These are phyloP conservation scores for Sinocyclocheilus anophthalmus DNA, from an alignment of 2,113 vertebrate genomes.

Conservation along the genomic window DNA sequence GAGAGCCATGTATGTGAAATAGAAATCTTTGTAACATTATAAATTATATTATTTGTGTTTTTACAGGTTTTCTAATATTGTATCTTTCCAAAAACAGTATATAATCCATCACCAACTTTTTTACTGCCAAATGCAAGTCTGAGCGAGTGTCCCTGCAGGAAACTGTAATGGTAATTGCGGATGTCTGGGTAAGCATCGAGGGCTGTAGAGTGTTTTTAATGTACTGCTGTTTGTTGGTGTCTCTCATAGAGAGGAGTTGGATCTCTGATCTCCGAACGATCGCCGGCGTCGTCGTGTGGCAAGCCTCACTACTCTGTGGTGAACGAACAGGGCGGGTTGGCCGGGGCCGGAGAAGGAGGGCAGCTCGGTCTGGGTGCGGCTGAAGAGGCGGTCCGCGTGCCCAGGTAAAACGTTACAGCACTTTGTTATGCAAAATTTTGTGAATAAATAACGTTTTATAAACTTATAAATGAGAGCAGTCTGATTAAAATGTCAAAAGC, in stretches of 20 bases:
- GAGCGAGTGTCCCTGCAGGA: too few species aligned
- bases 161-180: too few species aligned
- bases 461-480: too few species aligned
- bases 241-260: constrained; percentile 82
- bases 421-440: background rate
- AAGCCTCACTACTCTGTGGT: constrained; percentile 88
- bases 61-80: too few species aligned
- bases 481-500: too few species aligned
- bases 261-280: constrained; percentile 89
- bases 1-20: too few species aligned
- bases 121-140: too few species aligned
- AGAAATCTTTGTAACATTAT: too few species aligned
- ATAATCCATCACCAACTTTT: too few species aligned
- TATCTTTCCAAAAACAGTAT: too few species aligned
- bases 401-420: constrained; percentile 78
- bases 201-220: background rate
- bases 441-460: background rate
- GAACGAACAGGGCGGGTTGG: constrained; percentile 89
- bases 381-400: constrained; percentile 83
- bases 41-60: too few species aligned
- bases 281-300: constrained; percentile 83
- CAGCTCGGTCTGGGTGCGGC: constrained; percentile 87
- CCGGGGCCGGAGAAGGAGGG: constrained; percentile 86
- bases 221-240: background rate
- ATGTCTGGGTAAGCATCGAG: background rate